Evolutionary conservation across 2,797 vertebrate species (phyloP).

Genomic region (Nannoperca australis): DNA sequence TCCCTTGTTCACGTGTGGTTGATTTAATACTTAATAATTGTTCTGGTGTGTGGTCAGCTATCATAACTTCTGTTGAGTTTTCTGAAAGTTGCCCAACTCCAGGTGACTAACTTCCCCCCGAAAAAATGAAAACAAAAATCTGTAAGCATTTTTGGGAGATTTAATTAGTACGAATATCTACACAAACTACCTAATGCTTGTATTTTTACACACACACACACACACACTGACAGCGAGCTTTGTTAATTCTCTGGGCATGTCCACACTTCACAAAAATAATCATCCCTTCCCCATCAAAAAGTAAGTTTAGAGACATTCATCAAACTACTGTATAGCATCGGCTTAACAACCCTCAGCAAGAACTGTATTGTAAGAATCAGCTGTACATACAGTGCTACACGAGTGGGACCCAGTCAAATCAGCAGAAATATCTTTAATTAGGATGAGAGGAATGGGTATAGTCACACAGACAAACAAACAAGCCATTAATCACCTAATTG

Average conservation of each 20-base stretch:
- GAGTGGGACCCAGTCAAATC: constrained; percentile 48
- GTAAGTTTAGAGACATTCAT: constrained; percentile 63
- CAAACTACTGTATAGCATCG: constrained; percentile 44
- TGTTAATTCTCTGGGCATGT: constrained; percentile 36
- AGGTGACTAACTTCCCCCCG: background rate
- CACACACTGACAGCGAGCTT: constrained; percentile 16
- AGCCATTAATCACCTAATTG: constrained; percentile 70
- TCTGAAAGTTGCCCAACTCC: background rate
- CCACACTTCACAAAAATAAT: constrained; percentile 49
- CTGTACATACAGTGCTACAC: constrained; percentile 48
- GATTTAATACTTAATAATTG: background rate
- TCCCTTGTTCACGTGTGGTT: background rate
- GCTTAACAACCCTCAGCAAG: constrained; percentile 50
- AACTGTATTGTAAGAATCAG: constrained; percentile 53
- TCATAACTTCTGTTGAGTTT: background rate
- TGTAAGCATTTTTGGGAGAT: constrained; percentile 18
- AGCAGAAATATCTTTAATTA: constrained; percentile 75
- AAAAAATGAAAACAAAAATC: background rate
- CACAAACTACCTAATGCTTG: constrained; percentile 25
- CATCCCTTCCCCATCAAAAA: constrained; percentile 51
- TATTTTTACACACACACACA: constrained; percentile 6
- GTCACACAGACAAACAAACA: constrained; percentile 68
- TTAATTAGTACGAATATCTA: constrained; percentile 41
- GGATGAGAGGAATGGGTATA: constrained; percentile 46
- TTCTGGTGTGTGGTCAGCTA: background rate